Percentiles rank a stretch among this genome's conserved stretches.
These are phyloP conservation scores for Drosophila neutralis DNA, from an alignment of 2,888 invertebrate species.

Conservation along the genomic window DNA sequence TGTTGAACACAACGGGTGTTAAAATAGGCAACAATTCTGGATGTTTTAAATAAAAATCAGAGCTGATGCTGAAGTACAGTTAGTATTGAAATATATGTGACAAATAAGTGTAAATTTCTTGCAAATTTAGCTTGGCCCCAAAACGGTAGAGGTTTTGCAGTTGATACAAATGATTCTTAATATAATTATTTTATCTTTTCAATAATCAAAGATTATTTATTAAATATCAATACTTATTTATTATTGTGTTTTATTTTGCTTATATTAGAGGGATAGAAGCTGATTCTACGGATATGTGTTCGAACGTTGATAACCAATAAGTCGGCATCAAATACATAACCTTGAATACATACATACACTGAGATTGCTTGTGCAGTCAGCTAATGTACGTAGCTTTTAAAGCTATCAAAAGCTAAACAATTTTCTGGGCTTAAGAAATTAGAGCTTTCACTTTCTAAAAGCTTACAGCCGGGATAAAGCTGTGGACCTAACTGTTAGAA, in stretches of 20 bases:
- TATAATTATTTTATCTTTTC: background rate
- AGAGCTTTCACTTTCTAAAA: background rate
- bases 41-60: background rate
- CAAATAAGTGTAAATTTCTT: background rate
- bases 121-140: background rate
- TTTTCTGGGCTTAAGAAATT: background rate
- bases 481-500: background rate
- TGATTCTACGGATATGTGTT: background rate
- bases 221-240: background rate
- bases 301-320: background rate
- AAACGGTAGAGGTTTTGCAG: background rate
- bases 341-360: background rate
- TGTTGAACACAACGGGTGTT: constrained; percentile 36
- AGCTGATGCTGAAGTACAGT: background rate
- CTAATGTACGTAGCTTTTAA: background rate
- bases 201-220: background rate
- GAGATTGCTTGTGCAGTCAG: background rate
- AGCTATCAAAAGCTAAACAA: constrained; percentile 2
- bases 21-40: constrained; percentile 10
- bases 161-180: background rate
- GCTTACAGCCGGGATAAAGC: background rate
- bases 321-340: background rate
- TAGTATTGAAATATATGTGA: background rate
- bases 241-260: background rate
- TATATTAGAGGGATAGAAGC: background rate